phyloP scores from a whole-genome alignment of 2,113 vertebrate genomes.

The Monarcha castaneiventris region DNA sequence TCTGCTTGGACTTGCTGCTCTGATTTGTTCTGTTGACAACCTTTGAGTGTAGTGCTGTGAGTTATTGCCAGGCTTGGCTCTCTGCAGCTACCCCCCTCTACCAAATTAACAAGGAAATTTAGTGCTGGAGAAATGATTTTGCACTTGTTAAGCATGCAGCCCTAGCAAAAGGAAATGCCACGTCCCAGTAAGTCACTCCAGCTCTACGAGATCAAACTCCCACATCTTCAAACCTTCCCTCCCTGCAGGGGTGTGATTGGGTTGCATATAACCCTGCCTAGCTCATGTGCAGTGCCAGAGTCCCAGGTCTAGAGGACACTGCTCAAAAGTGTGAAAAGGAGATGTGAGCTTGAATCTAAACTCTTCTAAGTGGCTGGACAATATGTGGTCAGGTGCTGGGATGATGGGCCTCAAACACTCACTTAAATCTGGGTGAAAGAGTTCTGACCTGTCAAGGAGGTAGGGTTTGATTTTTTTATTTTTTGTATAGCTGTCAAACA shows the following conservation, averaged over 20 bases:
- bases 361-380: background rate
- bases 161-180: background rate
- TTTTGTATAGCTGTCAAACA: background rate
- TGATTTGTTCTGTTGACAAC: accelerated
- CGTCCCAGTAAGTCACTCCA: background rate
- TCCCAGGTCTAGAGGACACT: background rate
- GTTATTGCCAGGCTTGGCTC: background rate
- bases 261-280: background rate
- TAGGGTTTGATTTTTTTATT: background rate
- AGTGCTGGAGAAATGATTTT: background rate
- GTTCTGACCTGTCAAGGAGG: background rate
- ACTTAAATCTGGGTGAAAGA: background rate
- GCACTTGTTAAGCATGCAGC: background rate
- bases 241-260: background rate
- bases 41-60: background rate
- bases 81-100: background rate
- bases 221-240: background rate
- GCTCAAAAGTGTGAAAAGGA: background rate
- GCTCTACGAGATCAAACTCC: background rate
- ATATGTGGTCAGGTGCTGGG: background rate
- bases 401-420: background rate
- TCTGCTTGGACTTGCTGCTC: background rate
- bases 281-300: background rate
- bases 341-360: background rate
- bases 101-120: background rate